Conservation (phyloP, 1,140 invertebrate species). For the Bombus breviceps region DNA sequence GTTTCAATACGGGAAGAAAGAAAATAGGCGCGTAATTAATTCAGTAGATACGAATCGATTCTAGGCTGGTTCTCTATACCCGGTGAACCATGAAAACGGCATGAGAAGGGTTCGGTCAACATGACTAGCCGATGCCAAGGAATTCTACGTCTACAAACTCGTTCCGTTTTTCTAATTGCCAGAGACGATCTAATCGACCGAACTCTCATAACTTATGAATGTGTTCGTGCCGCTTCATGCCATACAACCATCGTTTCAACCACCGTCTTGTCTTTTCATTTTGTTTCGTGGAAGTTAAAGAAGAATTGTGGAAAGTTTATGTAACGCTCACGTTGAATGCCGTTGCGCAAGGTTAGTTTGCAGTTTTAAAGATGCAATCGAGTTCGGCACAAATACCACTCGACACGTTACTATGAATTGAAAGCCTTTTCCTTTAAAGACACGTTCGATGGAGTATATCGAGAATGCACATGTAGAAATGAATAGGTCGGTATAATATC, state of each 20-base stretch:
- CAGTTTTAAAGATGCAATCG: slow-evolving; percentile 38
- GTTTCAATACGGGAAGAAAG: slow-evolving; percentile 63
- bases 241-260: not conserved
- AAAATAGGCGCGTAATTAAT: slow-evolving; percentile 73
- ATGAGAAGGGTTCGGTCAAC: slow-evolving; percentile 33
- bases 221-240: slow-evolving; percentile 49
- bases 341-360: not conserved
- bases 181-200: slow-evolving; percentile 59
- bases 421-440: too few species aligned
- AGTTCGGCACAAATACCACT: too few species aligned
- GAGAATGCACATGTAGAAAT: too few species aligned
- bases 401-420: too few species aligned
- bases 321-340: not conserved
- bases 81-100: slow-evolving; percentile 48
- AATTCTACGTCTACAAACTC: slow-evolving; percentile 36
- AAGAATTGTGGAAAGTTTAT: not conserved
- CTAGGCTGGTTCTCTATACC: slow-evolving; percentile 45
- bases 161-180: slow-evolving; percentile 58
- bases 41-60: slow-evolving; percentile 69
- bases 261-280: not conserved
- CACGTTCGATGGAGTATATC: too few species aligned
- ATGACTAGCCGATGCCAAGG: slow-evolving; percentile 24
- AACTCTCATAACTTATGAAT: slow-evolving; percentile 61
- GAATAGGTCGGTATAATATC: too few species aligned
- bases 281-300: slow-evolving; percentile 2